A percentile compares a stretch with the other conserved stretches of the same genome.
phyloP scores from a whole-genome alignment of 2,797 vertebrate species.

The Anisognathus igniventris region DNA sequence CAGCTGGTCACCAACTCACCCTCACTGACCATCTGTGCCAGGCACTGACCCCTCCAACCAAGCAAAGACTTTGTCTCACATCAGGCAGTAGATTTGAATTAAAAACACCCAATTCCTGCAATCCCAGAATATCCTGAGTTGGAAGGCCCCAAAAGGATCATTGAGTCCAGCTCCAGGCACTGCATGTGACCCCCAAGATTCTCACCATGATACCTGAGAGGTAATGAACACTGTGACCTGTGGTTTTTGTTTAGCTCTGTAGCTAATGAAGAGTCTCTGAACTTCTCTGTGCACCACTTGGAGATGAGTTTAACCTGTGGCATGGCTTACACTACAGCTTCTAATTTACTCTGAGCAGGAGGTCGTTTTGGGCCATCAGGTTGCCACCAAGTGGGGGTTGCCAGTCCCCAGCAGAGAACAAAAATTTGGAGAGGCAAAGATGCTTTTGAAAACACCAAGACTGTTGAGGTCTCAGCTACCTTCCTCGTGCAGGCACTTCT shows the following conservation, averaged over 20 bases:
- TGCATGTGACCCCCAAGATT: not conserved
- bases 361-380: not conserved
- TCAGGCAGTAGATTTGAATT: not conserved
- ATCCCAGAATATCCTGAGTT: not conserved
- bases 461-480: not conserved
- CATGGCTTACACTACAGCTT: not conserved
- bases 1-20: not conserved
- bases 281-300: not conserved
- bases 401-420: not conserved
- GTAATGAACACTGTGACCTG: not conserved
- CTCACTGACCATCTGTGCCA: fast-evolving
- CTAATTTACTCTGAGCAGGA: not conserved
- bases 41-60: not conserved
- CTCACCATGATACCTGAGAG: not conserved
- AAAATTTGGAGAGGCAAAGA: not conserved
- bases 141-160: not conserved
- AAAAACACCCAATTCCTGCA: not conserved
- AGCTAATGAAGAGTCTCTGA: not conserved
- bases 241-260: not conserved
- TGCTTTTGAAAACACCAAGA: not conserved
- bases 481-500: not conserved
- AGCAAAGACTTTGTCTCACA: not conserved
- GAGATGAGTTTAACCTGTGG: not conserved
- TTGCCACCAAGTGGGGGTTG: not conserved
- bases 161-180: not conserved